These are phyloP conservation scores for Rallus limicola DNA, from an alignment of 2,113 vertebrate species.

Conservation along the genomic window DNA sequence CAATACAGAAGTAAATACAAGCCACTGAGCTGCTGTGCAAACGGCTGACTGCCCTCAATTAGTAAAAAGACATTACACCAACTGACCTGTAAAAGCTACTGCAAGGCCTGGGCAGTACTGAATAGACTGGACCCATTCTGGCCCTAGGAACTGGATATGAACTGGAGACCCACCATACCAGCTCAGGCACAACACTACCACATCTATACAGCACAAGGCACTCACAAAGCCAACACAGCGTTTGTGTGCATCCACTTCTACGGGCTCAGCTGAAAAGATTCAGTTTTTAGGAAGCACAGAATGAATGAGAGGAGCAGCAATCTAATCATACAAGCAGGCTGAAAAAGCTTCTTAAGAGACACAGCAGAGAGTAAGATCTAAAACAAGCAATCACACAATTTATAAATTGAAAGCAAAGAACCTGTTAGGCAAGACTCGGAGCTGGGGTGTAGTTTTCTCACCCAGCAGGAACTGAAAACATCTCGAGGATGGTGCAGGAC, in stretches of 20 bases:
- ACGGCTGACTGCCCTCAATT: not conserved
- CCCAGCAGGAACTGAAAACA: not conserved
- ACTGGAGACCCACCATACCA: not conserved
- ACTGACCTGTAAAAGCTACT: not conserved
- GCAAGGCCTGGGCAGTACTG: not conserved
- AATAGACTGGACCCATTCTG: not conserved
- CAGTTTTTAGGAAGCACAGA: not conserved
- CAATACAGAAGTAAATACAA: not conserved
- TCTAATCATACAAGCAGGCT: not conserved
- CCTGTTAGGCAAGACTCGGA: not conserved
- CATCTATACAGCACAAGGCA: fast-evolving
- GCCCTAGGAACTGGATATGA: not conserved
- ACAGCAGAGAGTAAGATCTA: not conserved
- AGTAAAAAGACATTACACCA: not conserved
- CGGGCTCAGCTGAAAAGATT: not conserved
- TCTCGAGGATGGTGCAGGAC: fast-evolving
- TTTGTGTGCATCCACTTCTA: not conserved
- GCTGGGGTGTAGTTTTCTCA: not conserved
- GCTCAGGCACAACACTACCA: not conserved
- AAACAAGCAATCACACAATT: not conserved
- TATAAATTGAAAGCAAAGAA: not conserved
- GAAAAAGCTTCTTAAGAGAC: not conserved
- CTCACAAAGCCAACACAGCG: not conserved
- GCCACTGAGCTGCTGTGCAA: not conserved
- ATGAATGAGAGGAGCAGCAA: not conserved